Percentiles rank a stretch among this genome's conserved stretches.
Conservation (phyloP, 2,888 invertebrate species). For the Drosophila peninsularis region DNA sequence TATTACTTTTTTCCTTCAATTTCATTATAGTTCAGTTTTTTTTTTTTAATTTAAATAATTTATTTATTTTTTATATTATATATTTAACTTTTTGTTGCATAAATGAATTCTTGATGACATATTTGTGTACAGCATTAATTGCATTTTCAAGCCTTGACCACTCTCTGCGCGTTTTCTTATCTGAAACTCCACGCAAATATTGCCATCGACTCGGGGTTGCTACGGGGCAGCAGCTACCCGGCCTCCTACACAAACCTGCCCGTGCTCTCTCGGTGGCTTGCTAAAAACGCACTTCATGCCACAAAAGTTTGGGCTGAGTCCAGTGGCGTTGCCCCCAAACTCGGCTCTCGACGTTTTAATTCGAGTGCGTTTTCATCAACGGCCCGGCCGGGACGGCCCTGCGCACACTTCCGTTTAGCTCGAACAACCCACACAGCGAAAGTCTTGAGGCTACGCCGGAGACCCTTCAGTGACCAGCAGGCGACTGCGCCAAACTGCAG, state of each 20-base stretch:
- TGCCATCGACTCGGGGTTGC: slow-evolving; percentile 49
- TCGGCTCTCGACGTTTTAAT: slow-evolving; percentile 60
- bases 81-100: background rate
- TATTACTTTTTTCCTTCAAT: too few relatives aligned
- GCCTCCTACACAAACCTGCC: background rate
- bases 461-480: slow-evolving; percentile 73
- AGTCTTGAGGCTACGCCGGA: slow-evolving; percentile 78
- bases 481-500: slow-evolving; percentile 73
- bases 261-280: background rate
- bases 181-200: slow-evolving; percentile 55
- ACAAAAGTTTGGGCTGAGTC: slow-evolving; percentile 44
- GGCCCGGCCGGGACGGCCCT: slow-evolving; percentile 31
- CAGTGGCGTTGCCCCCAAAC: slow-evolving; percentile 25
- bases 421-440: slow-evolving; percentile 52
- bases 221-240: background rate
- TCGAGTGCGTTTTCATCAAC: slow-evolving; percentile 80
- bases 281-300: slow-evolving; percentile 52
- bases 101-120: background rate
- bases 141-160: slow-evolving; percentile 9
- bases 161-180: background rate
- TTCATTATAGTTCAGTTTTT: too few relatives aligned
- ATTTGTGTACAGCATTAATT: slow-evolving; percentile 27
- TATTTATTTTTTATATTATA: too few relatives aligned
- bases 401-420: slow-evolving; percentile 66
- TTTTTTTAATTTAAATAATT: too few relatives aligned